These are phyloP conservation scores for Phaethornis superciliosus DNA, from an alignment of 2,113 vertebrate species.

Conservation along the genomic window DNA sequence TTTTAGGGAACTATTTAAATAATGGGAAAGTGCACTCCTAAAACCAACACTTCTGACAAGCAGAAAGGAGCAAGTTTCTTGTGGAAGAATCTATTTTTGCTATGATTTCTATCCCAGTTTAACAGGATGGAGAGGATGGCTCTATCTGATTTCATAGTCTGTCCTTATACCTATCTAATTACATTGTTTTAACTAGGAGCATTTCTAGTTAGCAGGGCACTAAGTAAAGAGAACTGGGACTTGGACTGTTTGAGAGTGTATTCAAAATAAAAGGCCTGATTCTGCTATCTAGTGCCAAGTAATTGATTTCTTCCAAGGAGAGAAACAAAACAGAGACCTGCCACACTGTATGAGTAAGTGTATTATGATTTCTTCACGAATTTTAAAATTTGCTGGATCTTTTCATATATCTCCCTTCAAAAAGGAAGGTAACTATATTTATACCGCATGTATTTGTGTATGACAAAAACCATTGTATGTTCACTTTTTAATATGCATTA, in stretches of 20 bases:
- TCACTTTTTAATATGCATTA: background rate
- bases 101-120: background rate
- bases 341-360: rapidly evolving
- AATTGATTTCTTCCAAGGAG: background rate
- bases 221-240: background rate
- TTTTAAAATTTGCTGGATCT: background rate
- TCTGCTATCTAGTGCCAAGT: background rate
- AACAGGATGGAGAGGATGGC: background rate
- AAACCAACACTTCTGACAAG: background rate
- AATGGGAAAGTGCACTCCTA: background rate
- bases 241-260: background rate
- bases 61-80: background rate
- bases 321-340: background rate
- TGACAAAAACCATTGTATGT: background rate
- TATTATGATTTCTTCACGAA: background rate
- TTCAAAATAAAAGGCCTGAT: background rate
- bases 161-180: background rate
- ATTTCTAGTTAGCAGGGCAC: background rate
- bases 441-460: background rate
- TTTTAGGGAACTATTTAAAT: background rate
- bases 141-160: background rate
- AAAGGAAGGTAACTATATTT: background rate
- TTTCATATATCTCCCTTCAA: background rate
- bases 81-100: background rate
- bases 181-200: background rate